Base-by-base conservation (phyloP, 2,113 vertebrate species). In the Genyomyrus donnyi region DNA sequence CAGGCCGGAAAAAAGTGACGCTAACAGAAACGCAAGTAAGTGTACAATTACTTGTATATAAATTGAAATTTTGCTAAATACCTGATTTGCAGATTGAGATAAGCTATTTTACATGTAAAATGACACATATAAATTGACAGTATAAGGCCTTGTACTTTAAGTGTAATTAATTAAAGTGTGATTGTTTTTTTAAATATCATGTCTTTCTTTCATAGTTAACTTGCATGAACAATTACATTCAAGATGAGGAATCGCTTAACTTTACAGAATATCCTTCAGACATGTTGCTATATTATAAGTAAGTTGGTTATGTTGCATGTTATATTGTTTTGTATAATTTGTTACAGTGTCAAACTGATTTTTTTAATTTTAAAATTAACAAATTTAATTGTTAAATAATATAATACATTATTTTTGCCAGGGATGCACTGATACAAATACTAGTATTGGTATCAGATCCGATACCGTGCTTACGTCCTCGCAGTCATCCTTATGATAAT, bases 241-340 rank as follows among this genome's bases (percentile, higher is more conserved):
- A 56, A 74, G 45, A 9, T 7, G 66, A 92, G 3, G 45, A 46
- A 5, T 3, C 66, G 13, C 3, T 86, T 17, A 66, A 92, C 62
- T 92, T 92, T 80, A 70, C 3, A 21, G 90, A 70, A 52, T 92
- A 91, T 48, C 89, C 86, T 52, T 35, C 89, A 89, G 91, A 92
- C 13, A 90, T 92, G 90, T 58, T 92, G 77, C 77, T 92, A 58
- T 92, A 92, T 58, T 89, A 84, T 66, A 86, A 90, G 92, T 92
- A 90, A 91, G 92, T 39, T 39, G 84, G 19, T 86, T 42, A 9
- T 17, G 48, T n/a, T 86, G 49, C 11, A 52, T 8, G 5, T 88
- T 27, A 42, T 49, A 83, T 35, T 77, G 45, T 35, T 50, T 49
- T 42, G 45, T 49, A 89, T 70, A 84, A 39, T 84, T 39, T 84